phyloP scores from a whole-genome alignment of 2,888 invertebrate genomes.

The Serripes groenlandicus region DNA sequence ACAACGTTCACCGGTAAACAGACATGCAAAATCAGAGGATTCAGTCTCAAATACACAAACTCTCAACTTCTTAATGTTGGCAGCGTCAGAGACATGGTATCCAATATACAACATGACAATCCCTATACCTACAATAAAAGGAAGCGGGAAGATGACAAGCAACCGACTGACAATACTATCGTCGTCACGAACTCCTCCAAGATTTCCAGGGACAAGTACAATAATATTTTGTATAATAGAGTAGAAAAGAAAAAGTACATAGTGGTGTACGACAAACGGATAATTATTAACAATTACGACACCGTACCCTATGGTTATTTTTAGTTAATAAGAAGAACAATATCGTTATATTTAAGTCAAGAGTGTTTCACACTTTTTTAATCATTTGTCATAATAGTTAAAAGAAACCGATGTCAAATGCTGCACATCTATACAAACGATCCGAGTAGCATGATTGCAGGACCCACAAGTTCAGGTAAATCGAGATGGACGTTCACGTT shows the following conservation, averaged over 20 bases:
- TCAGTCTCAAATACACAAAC: constrained; percentile 65
- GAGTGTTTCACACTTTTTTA: not conserved
- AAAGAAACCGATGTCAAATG: constrained; percentile 36
- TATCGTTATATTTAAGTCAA: not conserved
- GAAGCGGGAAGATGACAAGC: constrained; percentile 3
- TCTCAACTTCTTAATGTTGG: constrained; percentile 63
- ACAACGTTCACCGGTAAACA: constrained; percentile 61
- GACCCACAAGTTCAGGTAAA: constrained; percentile 35
- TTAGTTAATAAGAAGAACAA: too few species aligned
- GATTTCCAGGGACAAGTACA: constrained; percentile 89
- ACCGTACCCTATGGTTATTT: constrained; percentile 50
- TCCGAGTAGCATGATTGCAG: constrained; percentile 49
- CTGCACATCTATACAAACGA: constrained; percentile 49
- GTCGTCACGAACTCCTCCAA: constrained; percentile 31
- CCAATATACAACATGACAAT: not conserved
- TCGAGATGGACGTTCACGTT: constrained; percentile 30
- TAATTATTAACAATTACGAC: constrained; percentile 32
- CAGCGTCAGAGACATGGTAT: constrained; percentile 43
- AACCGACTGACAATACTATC: not conserved
- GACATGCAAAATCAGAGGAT: constrained; percentile 74
- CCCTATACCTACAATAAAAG: constrained; percentile 3
- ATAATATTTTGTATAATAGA: constrained; percentile 81
- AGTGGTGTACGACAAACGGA: constrained; percentile 52
- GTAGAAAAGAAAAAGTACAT: constrained; percentile 82
- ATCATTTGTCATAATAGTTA: too few species aligned